phyloP scores from a whole-genome alignment of 2,888 invertebrate species.

The Ceramica pisi region DNA sequence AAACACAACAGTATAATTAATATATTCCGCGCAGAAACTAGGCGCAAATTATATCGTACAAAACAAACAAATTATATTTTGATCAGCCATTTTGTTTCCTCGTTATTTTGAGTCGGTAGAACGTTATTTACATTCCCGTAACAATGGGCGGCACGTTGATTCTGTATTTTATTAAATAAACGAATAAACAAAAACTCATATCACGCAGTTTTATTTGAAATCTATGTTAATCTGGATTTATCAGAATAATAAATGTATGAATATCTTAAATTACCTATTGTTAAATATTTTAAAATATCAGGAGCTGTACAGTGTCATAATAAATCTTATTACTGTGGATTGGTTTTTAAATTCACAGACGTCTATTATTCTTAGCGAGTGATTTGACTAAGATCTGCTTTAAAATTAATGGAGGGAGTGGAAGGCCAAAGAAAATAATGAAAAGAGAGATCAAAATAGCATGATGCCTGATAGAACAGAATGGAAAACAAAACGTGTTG shows the following conservation, averaged over 20 bases:
- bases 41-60: slow-evolving; percentile 31
- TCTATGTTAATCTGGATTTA: slow-evolving; percentile 24
- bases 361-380: neutral
- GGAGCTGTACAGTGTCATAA: neutral
- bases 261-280: slow-evolving; percentile 10
- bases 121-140: slow-evolving; percentile 32
- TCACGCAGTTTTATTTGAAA: slow-evolving; percentile 25
- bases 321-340: neutral
- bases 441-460: too few relatives aligned
- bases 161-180: slow-evolving; percentile 37
- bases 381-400: neutral
- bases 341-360: neutral
- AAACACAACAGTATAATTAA: slow-evolving; percentile 2
- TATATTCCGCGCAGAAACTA: slow-evolving; percentile 21
- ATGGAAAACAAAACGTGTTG: too few relatives aligned
- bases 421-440: too few relatives aligned
- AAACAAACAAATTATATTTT: slow-evolving; percentile 32
- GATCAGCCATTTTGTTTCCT: slow-evolving; percentile 42
- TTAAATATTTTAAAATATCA: neutral
- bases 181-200: slow-evolving; percentile 27
- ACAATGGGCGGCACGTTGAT: slow-evolving; percentile 20
- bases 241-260: slow-evolving; percentile 22
- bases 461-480: too few relatives aligned
- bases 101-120: slow-evolving; percentile 23
- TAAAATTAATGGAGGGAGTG: too few relatives aligned